Base-by-base conservation (phyloP, 1,140 invertebrate species). In the Trichonephila clavata region DNA sequence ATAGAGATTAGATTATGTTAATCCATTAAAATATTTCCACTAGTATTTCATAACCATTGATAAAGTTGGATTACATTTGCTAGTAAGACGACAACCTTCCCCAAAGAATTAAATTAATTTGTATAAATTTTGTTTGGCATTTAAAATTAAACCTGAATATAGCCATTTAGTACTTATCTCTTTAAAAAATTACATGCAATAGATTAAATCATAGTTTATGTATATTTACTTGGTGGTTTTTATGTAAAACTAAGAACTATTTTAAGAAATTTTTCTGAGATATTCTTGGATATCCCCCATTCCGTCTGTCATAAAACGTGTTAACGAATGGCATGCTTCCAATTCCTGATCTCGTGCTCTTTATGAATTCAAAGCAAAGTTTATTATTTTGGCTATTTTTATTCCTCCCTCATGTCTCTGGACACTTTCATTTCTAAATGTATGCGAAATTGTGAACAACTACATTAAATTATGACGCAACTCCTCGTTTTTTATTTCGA, bases 261-360 rank as follows among this genome's bases (percentile, higher is more conserved):
- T 83, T 83, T 57, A 21, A 83, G 81, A 59, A 13, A 57, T 83
- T 59, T 83, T 57, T 83, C 39, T n/a, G 81, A 83, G 81, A 24
- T 83, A 83, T 83, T 83, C 81, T 59, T 57, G 43, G 81, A 59
- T 83, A 24, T 83, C 39, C 81, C 50, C 20, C 43, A 57, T 57
- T 59, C 39, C n/a, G 39, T 59, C 81, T 57, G 21, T 83, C 39
- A 83, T 83, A 83, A 24, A 83, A 83, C n/a, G 81, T 83, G 81
- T 83, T 83, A 2, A 43, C 43, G n/a, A 83, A 83, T 83, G 81
- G 50, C 71, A 77, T 32, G 14, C 32, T 27, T 77, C 71, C 71
- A 77, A 77, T 39, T 77, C 32, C 71, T 77, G 71, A 39, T 77
- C 18, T 77, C 13, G 27, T 18, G 32, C 27, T 77, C 27, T 77